Percentiles rank a stretch among this genome's conserved stretches.
Conservation (phyloP, 2,888 invertebrate genomes). For the Liodrosophila aerea region DNA sequence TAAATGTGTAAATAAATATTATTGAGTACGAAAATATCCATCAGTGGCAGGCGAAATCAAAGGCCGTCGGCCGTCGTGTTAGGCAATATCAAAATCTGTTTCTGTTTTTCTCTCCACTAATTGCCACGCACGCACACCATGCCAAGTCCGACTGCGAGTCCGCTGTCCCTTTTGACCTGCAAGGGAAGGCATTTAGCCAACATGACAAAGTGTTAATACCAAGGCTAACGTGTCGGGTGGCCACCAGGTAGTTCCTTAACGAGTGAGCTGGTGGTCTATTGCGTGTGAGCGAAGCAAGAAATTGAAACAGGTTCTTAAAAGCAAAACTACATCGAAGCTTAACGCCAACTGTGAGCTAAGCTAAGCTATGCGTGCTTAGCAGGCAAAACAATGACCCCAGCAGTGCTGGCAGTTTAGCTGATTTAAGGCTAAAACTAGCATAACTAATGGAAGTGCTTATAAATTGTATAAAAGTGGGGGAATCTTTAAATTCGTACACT, state of each 20-base stretch:
- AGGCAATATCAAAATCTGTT: slow-evolving; percentile 57
- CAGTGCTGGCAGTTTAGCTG: too few species aligned
- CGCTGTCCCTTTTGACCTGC: slow-evolving; percentile 20
- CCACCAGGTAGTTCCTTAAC: slow-evolving; percentile 39
- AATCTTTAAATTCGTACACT: too few species aligned
- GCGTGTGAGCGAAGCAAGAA: slow-evolving; percentile 52
- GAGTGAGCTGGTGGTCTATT: slow-evolving; percentile 34
- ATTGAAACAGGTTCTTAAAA: slow-evolving; percentile 59
- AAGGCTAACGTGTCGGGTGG: slow-evolving; percentile 51
- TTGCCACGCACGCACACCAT: slow-evolving; percentile 57
- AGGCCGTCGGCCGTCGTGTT: slow-evolving; percentile 55
- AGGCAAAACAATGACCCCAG: slow-evolving; percentile 29
- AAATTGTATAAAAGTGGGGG: too few species aligned
- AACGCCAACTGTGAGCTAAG: slow-evolving; percentile 33
- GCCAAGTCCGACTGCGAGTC: not conserved
- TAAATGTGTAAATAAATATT: slow-evolving; percentile 78
- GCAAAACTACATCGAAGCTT: slow-evolving; percentile 41
- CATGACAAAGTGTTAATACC: slow-evolving; percentile 75
- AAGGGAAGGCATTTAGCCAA: slow-evolving; percentile 63
- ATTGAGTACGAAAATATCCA: slow-evolving; percentile 56
- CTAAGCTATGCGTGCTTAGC: slow-evolving; percentile 35
- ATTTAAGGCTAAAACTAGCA: too few species aligned
- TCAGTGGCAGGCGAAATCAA: slow-evolving; percentile 62
- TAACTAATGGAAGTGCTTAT: too few species aligned
- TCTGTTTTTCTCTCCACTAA: slow-evolving; percentile 56